Base-by-base conservation (phyloP, 2,113 vertebrate genomes). In the Brachyistius frenatus region DNA sequence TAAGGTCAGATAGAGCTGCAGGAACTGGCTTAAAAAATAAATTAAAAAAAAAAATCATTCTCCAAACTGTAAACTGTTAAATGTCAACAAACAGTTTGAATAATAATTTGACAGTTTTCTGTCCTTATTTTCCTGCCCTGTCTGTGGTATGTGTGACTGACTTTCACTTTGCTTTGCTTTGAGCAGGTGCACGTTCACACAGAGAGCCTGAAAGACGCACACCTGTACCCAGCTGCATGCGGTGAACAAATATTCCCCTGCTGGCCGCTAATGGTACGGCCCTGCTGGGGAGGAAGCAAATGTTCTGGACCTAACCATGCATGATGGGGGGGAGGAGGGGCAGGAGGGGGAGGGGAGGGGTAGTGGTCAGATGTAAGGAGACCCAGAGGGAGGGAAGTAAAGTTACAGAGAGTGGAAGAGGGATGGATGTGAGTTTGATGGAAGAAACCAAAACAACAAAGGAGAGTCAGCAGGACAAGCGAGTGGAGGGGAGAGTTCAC, bases 221-320 rank as follows among this genome's bases (percentile, higher is more conserved):
- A 88, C 80, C 81, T 83, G 74, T 53, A 84, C 62, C 68, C 83
- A 65, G 84, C 78, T 84, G 70, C 86, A 81, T 53, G 79, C 82
- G 62, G 81, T 80, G 76, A 79, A 32, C 62, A 80, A 67, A 74
- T 32, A 73, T 78, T 82, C 85, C 86, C 89, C 87, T 83, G 87
- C 89, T 89, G 87, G 84, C 75, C 80, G 83, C 64, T 88, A 80
- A 88, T 86, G 86, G 87, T 85, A 83, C 58, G 35, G 74, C 63
- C 61, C 63, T 67, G 83, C 79, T 86, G 76, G 81, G 72, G 56
- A 39, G 83, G 72, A 78, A 61, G 66, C 67, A 81, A 86, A 85
- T 72, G 81, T 87, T 56, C 84, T 78, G 73, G 75, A 77, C 64
- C 76, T 53, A 84, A 74, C 83, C 73, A 84, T 16, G 61, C 68